Percentiles rank a stretch among this genome's conserved stretches.
phyloP scores from a whole-genome alignment of 92 coral and sea anemone genomes.

The Plumapathes pennacea region DNA sequence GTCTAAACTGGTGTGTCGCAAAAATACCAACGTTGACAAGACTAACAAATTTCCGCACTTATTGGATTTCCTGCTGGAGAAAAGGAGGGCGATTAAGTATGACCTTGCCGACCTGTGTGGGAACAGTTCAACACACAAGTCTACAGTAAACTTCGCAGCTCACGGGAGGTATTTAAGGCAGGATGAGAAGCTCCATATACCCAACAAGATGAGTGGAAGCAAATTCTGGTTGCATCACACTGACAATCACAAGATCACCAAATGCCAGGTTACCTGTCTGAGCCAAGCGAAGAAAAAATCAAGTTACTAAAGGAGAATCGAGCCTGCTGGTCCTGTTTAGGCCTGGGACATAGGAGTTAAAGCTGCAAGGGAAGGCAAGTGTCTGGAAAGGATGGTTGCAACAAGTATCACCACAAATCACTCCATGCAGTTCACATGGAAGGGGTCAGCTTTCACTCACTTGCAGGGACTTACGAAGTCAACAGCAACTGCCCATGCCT shows the following conservation, averaged over 20 bases:
- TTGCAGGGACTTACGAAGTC: conserved; percentile 25
- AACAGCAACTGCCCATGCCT: too few relatives aligned
- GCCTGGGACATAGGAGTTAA: conserved; percentile 8
- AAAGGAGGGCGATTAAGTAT: conserved; percentile 49
- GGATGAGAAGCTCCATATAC: neutral
- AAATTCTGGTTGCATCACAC: too few relatives aligned
- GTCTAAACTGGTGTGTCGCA: conserved; percentile 36
- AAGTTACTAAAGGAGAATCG: too few relatives aligned
- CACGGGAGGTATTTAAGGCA: neutral
- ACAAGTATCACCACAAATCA: too few relatives aligned
- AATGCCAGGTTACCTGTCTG: neutral
- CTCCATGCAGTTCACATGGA: too few relatives aligned
- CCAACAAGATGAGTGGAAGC: neutral
- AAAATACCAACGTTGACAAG: conserved; percentile 31
- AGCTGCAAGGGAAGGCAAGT: conserved; percentile 7
- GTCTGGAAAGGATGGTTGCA: conserved; percentile 8
- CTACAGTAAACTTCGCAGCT: conserved; percentile 10
- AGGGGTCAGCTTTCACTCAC: too few relatives aligned
- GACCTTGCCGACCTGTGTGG: conserved; percentile 8
- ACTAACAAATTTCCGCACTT: conserved; percentile 51
- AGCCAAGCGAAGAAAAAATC: neutral
- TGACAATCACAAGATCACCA: too few relatives aligned
- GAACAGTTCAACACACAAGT: neutral
- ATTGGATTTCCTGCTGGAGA: conserved; percentile 29
- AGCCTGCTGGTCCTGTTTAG: too few relatives aligned